Percentiles rank a stretch among this genome's conserved stretches.
Conservation (phyloP, 2,113 vertebrate genomes). For the Microtus richardsoni region DNA sequence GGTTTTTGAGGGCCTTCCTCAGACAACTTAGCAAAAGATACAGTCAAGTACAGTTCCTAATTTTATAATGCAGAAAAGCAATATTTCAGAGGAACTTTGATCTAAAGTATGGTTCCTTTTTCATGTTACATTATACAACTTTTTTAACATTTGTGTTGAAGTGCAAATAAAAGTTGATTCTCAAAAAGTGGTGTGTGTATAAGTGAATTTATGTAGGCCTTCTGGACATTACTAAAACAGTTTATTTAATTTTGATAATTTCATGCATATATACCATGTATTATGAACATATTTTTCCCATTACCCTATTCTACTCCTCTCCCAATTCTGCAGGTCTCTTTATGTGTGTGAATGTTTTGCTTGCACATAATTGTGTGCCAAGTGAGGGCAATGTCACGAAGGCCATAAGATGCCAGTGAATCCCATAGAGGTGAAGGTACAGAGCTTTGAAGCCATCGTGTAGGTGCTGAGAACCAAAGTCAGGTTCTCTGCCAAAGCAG, state of each 20-base stretch:
- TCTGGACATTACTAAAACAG: background rate
- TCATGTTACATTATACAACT: background rate
- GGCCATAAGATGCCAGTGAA: too few relatives aligned
- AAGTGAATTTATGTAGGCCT: background rate
- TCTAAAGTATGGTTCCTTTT: background rate
- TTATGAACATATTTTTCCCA: background rate
- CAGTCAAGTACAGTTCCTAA: background rate
- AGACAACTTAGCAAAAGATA: background rate
- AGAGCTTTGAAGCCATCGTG: too few relatives aligned
- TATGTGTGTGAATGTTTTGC: background rate
- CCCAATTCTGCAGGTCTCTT: background rate
- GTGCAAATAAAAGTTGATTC: background rate
- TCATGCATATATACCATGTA: background rate
- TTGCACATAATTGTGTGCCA: background rate
- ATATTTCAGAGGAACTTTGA: background rate
- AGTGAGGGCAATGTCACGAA: background rate
- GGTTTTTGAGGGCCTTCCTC: background rate
- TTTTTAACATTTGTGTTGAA: background rate
- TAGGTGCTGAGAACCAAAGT: too few relatives aligned
- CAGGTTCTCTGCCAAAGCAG: too few relatives aligned
- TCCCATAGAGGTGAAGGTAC: too few relatives aligned
- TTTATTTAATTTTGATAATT: background rate
- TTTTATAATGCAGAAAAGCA: background rate
- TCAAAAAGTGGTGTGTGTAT: background rate
- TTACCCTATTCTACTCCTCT: background rate